These are phyloP conservation scores for Myrmecobius fasciatus DNA, from an alignment of 2,113 vertebrate genomes.

Conservation along the genomic window DNA sequence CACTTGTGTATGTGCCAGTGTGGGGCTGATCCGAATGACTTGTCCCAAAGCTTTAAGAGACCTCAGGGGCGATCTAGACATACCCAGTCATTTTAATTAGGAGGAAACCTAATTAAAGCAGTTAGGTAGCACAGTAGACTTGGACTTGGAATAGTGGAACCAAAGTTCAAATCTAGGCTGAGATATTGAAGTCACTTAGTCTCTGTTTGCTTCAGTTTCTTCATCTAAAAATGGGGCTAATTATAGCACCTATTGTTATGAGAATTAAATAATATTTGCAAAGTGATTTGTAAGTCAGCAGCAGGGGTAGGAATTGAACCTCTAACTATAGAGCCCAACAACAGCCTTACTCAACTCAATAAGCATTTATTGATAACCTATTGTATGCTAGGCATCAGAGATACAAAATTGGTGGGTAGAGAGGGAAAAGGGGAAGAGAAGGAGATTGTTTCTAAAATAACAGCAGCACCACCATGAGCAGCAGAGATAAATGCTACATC, in stretches of 20 bases:
- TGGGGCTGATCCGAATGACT: neutral
- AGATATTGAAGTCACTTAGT: neutral
- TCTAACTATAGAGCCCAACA: neutral
- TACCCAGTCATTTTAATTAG: neutral
- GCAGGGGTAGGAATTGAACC: neutral
- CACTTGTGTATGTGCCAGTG: neutral
- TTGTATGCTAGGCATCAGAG: neutral
- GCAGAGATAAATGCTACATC: neutral
- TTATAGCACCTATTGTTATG: neutral
- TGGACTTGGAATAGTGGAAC: neutral
- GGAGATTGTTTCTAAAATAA: neutral
- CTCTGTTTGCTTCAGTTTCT: neutral
- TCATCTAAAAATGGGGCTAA: neutral
- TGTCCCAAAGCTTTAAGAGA: neutral
- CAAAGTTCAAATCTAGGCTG: neutral
- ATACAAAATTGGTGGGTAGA: neutral
- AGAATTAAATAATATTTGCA: neutral
- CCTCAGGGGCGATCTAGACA: neutral
- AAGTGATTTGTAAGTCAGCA: neutral
- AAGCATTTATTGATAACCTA: neutral
- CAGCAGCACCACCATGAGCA: neutral
- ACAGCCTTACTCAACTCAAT: neutral
- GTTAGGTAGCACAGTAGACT: neutral
- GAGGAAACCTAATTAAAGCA: neutral
- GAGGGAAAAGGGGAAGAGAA: neutral